These are phyloP conservation scores for Poeciliopsis turrubarensis DNA, from an alignment of 2,113 vertebrate genomes.

Conservation along the genomic window DNA sequence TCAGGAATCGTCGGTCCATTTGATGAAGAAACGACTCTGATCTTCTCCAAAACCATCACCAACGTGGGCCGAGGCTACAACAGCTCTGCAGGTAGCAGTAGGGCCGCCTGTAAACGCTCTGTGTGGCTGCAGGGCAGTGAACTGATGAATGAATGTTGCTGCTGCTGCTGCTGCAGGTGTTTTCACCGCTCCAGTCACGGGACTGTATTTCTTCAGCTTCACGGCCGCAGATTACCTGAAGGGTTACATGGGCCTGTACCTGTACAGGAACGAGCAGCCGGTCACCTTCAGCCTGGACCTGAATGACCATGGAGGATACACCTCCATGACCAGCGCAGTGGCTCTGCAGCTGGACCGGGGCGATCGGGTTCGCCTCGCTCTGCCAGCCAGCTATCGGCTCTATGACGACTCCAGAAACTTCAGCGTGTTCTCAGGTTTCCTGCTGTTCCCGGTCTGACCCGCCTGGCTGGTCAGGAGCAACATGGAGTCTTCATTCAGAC, in stretches of 20 bases:
- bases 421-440: conserved; percentile 71
- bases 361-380: conserved; percentile 44
- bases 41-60: conserved; percentile 66
- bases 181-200: conserved; percentile 62
- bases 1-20: conserved; percentile 65
- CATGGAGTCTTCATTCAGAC: neutral
- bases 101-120: neutral
- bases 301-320: conserved; percentile 72
- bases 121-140: neutral
- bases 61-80: conserved; percentile 63
- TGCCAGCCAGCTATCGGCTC: conserved; percentile 72
- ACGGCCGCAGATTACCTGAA: conserved; percentile 68
- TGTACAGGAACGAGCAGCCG: conserved; percentile 62
- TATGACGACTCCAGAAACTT: conserved; percentile 71
- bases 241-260: conserved; percentile 71
- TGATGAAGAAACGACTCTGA: conserved; percentile 60
- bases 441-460: conserved; percentile 58
- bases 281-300: conserved; percentile 63
- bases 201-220: conserved; percentile 73
- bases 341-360: conserved; percentile 53
- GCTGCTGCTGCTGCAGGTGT: conserved; percentile 49
- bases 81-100: conserved; percentile 46
- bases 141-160: neutral
- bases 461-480: neutral
- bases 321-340: conserved; percentile 25